Conservation (phyloP, 2,113 vertebrate species). For the Rousettus leschenaultii region DNA sequence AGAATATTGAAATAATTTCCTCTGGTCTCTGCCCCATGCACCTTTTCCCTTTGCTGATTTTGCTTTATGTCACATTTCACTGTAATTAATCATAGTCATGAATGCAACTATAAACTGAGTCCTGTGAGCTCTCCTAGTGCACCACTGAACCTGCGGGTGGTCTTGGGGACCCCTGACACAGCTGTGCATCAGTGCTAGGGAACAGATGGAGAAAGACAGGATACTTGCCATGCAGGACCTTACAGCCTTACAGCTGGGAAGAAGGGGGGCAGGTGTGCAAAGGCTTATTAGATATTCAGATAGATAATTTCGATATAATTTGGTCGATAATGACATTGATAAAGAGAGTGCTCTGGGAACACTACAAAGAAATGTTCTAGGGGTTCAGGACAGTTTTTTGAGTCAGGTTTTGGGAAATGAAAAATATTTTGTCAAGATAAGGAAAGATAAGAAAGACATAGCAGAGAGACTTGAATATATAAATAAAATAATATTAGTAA, state of each 20-base stretch:
- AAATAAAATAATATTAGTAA: background rate
- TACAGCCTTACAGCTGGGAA: background rate
- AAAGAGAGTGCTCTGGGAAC: background rate
- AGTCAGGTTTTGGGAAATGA: background rate
- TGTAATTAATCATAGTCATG: background rate
- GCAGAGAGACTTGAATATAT: background rate
- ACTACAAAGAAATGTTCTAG: background rate
- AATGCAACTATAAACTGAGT: background rate
- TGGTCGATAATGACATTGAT: background rate
- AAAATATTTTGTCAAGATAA: background rate
- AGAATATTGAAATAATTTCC: background rate
- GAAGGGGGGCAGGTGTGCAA: background rate
- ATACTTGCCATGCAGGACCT: background rate
- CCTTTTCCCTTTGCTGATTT: background rate
- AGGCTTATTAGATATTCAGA: background rate
- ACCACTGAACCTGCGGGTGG: background rate
- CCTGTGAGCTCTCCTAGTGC: background rate
- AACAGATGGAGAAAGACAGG: background rate
- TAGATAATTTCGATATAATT: background rate
- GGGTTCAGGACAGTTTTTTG: background rate
- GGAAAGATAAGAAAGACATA: background rate
- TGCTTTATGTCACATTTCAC: background rate
- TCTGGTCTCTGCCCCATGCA: background rate
- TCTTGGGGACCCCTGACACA: background rate
- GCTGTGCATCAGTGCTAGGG: background rate